A percentile compares a stretch with the other conserved stretches of the same genome.
Conservation (phyloP, 2,113 vertebrate genomes). For the Gallinago paraguaiae region DNA sequence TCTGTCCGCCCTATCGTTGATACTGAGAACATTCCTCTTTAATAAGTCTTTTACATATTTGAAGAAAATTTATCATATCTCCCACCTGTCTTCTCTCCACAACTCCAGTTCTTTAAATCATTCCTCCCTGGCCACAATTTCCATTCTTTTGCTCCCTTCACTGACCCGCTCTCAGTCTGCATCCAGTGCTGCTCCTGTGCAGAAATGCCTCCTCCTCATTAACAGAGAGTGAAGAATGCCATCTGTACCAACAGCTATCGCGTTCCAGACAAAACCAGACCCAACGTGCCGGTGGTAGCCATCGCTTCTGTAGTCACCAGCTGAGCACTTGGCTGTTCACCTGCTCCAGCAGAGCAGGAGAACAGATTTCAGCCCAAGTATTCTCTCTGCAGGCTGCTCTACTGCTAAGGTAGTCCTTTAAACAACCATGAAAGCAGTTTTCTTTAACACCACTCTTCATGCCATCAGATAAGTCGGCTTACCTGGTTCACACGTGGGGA, state of each 20-base stretch:
- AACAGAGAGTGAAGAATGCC: not conserved
- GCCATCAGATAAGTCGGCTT: slow-evolving; percentile 82
- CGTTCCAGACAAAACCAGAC: not conserved
- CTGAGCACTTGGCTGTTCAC: not conserved
- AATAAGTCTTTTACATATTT: not conserved
- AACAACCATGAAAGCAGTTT: not conserved
- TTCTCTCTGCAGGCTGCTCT: not conserved
- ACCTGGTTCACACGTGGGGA: slow-evolving; percentile 91
- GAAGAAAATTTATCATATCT: not conserved
- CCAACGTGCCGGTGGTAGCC: not conserved
- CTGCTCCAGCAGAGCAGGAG: not conserved
- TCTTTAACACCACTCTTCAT: not conserved
- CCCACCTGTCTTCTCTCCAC: not conserved
- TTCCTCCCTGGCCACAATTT: not conserved
- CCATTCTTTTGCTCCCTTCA: not conserved
- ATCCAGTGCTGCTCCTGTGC: not conserved
- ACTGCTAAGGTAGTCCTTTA: not conserved
- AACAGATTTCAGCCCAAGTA: not conserved
- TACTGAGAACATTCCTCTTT: not conserved
- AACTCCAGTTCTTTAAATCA: not conserved
- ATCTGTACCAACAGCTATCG: accelerated
- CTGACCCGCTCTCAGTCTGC: not conserved
- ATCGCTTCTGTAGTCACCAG: not conserved
- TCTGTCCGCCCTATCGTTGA: not conserved
- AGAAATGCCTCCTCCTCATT: not conserved